Base-by-base conservation (phyloP, 2,888 invertebrate genomes). In the Macaria liturata region DNA sequence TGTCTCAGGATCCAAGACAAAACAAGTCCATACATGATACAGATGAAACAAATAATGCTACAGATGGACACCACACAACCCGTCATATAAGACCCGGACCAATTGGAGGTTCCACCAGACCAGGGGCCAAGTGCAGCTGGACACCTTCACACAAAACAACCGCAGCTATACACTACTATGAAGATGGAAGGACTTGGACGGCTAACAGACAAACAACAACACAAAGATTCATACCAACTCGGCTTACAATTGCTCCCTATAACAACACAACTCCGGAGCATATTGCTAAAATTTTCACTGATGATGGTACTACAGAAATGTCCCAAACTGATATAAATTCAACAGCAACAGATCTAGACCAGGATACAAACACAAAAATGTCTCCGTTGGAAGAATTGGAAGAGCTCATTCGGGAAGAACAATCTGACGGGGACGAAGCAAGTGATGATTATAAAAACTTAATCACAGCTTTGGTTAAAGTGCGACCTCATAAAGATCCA, bases 391-490 rank as follows among this genome's bases (percentile, higher is more conserved):
- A 54, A 3, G 7, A 46, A 9, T 9, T 39, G 3, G 40, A 51
- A 3, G 54, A 66, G 4, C 55, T 62, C 3, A 44, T 52, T 0
- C 59, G 50, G 6, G 46, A 42, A 4, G 73, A 71, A 9, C 53
- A 58, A 4, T 64, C 70, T 0, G 78, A 84, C 6, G 75, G 73
- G 1, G 72, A 76, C 44, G 67, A 70, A 4, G 68, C 71, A 0
- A 70, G 70, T 1, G 61, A 68, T 1, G 40, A 57, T 1, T 68
- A 72, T 42, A 74, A 69, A 9, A 52, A 60, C 30, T 69, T 70
- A 32, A 69, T 85, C 2, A 53, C 82, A 9, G 86, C 87, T 8
- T 70, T 90, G 9, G 88, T 88, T 34, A 84, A 81, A 61, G 47
- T 81, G 32, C 78, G 71, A 31, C 80, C 83, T 3, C 74, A 72